Percentiles rank a stretch among this genome's conserved stretches.
Conservation (phyloP, 2,888 invertebrate genomes). For the Aspidapion aeneum region DNA sequence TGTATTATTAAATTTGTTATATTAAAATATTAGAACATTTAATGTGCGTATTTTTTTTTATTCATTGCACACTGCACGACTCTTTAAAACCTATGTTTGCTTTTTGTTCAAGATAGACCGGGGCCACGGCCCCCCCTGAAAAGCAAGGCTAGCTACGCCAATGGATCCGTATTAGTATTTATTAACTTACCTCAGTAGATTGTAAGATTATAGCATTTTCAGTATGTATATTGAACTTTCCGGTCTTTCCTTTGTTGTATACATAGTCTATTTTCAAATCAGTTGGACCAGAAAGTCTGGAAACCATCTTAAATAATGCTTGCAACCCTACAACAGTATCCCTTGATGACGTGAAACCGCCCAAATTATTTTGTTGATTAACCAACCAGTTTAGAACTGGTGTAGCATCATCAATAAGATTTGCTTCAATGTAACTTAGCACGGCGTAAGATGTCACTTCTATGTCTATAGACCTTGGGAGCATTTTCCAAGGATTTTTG, state of each 20-base stretch:
- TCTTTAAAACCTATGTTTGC: too few relatives aligned
- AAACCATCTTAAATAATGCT: slow-evolving; percentile 65
- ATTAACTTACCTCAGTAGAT: slow-evolving; percentile 69
- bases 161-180: too few relatives aligned
- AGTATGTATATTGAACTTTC: slow-evolving; percentile 65
- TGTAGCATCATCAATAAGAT: slow-evolving; percentile 51
- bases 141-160: too few relatives aligned
- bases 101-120: too few relatives aligned
- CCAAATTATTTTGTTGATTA: slow-evolving; percentile 63
- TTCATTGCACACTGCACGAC: too few relatives aligned
- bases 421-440: slow-evolving; percentile 60
- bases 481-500: slow-evolving; percentile 62
- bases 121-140: too few relatives aligned
- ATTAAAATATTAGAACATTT: too few relatives aligned
- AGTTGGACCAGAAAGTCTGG: slow-evolving; percentile 52
- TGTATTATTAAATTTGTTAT: too few relatives aligned
- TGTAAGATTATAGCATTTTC: slow-evolving; percentile 82
- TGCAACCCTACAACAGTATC: slow-evolving; percentile 74
- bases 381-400: slow-evolving; percentile 72
- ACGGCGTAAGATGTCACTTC: slow-evolving; percentile 89
- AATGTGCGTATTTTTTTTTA: too few relatives aligned
- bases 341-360: slow-evolving; percentile 71
- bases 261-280: slow-evolving; percentile 46
- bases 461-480: slow-evolving; percentile 71
- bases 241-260: slow-evolving; percentile 46